These are phyloP conservation scores for Eupeodes luniger DNA, from an alignment of 2,888 invertebrate species.

Conservation along the genomic window DNA sequence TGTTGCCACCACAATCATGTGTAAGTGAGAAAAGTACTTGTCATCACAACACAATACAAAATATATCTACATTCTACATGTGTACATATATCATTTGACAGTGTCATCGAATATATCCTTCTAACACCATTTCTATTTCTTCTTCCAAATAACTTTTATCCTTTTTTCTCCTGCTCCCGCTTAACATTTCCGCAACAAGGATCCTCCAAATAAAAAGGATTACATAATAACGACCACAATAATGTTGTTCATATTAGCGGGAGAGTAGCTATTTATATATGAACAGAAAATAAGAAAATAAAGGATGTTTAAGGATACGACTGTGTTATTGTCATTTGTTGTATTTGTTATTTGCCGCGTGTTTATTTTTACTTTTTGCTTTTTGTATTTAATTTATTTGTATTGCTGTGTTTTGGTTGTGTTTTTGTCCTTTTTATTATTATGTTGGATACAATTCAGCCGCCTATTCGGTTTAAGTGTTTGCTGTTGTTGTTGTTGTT, in stretches of 20 bases:
- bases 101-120: slow-evolving; percentile 17
- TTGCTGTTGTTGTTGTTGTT: slow-evolving; percentile 29
- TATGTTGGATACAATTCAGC: neutral
- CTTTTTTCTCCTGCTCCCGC: neutral
- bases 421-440: slow-evolving; percentile 19
- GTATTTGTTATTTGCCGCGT: slow-evolving; percentile 53
- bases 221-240: slow-evolving; percentile 69
- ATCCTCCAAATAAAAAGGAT: slow-evolving; percentile 67
- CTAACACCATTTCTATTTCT: slow-evolving; percentile 15
- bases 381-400: slow-evolving; percentile 5
- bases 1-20: slow-evolving; percentile 55
- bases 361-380: slow-evolving; percentile 16
- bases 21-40: slow-evolving; percentile 61
- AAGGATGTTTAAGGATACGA: slow-evolving; percentile 53
- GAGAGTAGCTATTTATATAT: slow-evolving; percentile 8
- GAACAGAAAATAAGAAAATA: slow-evolving; percentile 31
- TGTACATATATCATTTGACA: slow-evolving; percentile 28
- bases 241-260: slow-evolving; percentile 67
- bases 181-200: neutral
- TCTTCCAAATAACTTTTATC: slow-evolving; percentile 25
- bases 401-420: slow-evolving; percentile 1
- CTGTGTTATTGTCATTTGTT: slow-evolving; percentile 39
- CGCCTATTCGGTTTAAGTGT: slow-evolving; percentile 17
- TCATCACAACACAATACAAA: slow-evolving; percentile 4
- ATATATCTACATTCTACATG: too few relatives aligned